Conservation (phyloP, 2,113 vertebrate genomes). For the Pan troglodytes region NHGRI_mPanTro3-v2.1_pri NC_086015.1:148966501-148967000, state of each 20-base stretch:
- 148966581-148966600: not conserved
- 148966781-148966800: not conserved
- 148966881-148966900: not conserved
- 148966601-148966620: not conserved
- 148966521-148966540: not conserved
- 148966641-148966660: not conserved
- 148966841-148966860: not conserved
- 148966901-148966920: not conserved
- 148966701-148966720: constrained; percentile 7
- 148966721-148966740: not conserved
- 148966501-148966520: not conserved
- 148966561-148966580: not conserved
- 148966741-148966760: not conserved
- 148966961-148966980: not conserved
- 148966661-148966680: not conserved
- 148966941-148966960: not conserved
- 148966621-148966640: not conserved
- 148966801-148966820: not conserved
- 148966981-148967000: not conserved
- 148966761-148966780: not conserved
- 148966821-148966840: not conserved
- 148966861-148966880: not conserved
- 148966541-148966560: not conserved
- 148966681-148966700: not conserved
- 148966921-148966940: not conserved